Evolutionary conservation across 2,888 invertebrate genomes (phyloP).

Genomic region (Thumatha senex): DNA sequence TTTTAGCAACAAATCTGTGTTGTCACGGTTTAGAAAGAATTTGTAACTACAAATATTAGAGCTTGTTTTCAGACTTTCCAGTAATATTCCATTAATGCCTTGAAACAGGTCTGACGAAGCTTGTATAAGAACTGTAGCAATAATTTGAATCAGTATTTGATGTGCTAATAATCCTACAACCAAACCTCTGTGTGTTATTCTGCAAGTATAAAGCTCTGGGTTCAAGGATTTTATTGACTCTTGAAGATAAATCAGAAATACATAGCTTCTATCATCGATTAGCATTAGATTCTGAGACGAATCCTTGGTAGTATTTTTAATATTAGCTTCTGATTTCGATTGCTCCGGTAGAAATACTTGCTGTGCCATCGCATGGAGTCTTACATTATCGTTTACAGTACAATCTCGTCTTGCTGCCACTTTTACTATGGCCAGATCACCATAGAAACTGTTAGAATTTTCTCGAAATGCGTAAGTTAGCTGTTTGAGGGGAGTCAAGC

Average conservation of each 20-base stretch:
- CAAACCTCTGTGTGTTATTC: slow-evolving; percentile 94
- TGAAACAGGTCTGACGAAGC: slow-evolving; percentile 86
- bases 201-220: slow-evolving; percentile 89
- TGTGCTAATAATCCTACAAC: slow-evolving; percentile 95
- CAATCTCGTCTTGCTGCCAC: slow-evolving; percentile 96
- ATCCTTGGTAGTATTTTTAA: slow-evolving; percentile 64
- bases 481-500: slow-evolving; percentile 93
- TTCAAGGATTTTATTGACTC: slow-evolving; percentile 88
- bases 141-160: slow-evolving; percentile 95
- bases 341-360: slow-evolving; percentile 91
- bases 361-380: slow-evolving; percentile 94
- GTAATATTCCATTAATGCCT: slow-evolving; percentile 84
- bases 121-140: slow-evolving; percentile 93
- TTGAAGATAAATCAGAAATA: slow-evolving; percentile 92
- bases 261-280: slow-evolving; percentile 93
- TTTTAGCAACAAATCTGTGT: slow-evolving; percentile 88
- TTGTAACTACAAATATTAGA: slow-evolving; percentile 71
- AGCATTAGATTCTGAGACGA: slow-evolving; percentile 76
- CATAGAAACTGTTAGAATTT: slow-evolving; percentile 97
- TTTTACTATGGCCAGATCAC: slow-evolving; percentile 95
- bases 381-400: slow-evolving; percentile 91
- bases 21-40: slow-evolving; percentile 81
- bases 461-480: slow-evolving; percentile 95
- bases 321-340: slow-evolving; percentile 59
- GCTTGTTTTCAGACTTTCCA: slow-evolving; percentile 76